These are phyloP conservation scores for Stomatorhinus ivindoensis DNA, from an alignment of 2,113 vertebrate species.

Conservation along the genomic window DNA sequence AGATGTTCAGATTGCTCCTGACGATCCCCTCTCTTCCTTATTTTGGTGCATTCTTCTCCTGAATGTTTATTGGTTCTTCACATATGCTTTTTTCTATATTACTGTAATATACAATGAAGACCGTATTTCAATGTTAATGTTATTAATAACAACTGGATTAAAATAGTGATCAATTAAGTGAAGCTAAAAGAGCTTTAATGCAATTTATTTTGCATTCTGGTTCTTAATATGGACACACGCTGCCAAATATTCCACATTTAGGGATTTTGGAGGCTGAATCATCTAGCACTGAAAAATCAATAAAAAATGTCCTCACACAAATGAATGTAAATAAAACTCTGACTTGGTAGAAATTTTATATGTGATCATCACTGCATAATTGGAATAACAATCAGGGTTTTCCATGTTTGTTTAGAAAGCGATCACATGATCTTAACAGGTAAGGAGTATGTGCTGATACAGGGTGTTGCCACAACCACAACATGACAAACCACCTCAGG, in stretches of 20 bases:
- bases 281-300: not conserved
- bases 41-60: not conserved
- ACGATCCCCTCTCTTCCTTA: not conserved
- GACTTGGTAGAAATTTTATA: not conserved
- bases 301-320: not conserved
- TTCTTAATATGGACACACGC: not conserved
- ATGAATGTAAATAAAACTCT: not conserved
- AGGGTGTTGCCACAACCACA: too few species aligned
- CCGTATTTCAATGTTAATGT: not conserved
- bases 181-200: not conserved
- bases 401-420: not conserved
- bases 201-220: not conserved
- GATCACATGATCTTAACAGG: not conserved
- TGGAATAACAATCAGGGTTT: not conserved
- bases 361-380: not conserved
- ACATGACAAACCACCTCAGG: too few species aligned
- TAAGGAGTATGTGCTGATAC: too few species aligned
- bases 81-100: not conserved
- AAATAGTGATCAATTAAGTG: not conserved
- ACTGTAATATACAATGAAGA: not conserved
- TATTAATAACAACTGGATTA: not conserved
- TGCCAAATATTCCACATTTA: not conserved
- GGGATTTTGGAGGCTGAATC: not conserved
- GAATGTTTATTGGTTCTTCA: not conserved
- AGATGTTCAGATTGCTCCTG: slow-evolving; percentile 40